Conservation (phyloP, 1,140 invertebrate species). For the Mercenaria mercenaria region DNA sequence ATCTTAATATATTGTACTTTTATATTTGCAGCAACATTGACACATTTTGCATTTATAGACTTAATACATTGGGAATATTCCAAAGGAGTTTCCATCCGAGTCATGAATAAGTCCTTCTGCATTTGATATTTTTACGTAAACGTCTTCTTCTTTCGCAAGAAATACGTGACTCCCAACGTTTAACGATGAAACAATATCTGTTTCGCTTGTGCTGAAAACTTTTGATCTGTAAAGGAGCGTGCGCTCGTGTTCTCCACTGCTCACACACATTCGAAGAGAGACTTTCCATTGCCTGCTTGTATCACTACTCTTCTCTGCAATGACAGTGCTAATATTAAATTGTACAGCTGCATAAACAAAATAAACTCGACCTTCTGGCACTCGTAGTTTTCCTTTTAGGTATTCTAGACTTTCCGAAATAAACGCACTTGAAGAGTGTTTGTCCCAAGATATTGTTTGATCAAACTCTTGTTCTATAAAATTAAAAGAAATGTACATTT, state of each 20-base stretch:
- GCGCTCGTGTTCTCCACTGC: neutral
- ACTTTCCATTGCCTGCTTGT: neutral
- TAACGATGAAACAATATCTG: neutral
- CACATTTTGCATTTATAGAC: too few relatives aligned
- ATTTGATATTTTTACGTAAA: neutral
- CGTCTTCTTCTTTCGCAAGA: neutral
- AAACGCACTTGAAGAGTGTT: neutral
- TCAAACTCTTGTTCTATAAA: neutral
- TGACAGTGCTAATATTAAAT: neutral
- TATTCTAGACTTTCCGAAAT: neutral
- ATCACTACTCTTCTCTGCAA: neutral
- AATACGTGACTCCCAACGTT: neutral
- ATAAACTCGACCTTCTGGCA: neutral
- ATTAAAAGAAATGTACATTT: too few relatives aligned
- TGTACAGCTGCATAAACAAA: neutral
- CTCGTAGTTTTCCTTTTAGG: neutral
- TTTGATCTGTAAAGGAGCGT: neutral
- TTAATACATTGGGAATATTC: neutral
- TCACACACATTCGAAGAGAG: neutral
- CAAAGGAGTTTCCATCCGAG: neutral
- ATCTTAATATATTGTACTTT: too few relatives aligned
- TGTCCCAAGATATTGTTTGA: neutral
- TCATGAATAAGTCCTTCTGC: neutral
- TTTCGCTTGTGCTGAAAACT: neutral
- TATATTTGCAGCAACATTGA: too few relatives aligned